A percentile compares a stretch with the other conserved stretches of the same genome.
phyloP scores from a whole-genome alignment of 2,113 vertebrate genomes.

The Speoplatyrhinus poulsoni region DNA sequence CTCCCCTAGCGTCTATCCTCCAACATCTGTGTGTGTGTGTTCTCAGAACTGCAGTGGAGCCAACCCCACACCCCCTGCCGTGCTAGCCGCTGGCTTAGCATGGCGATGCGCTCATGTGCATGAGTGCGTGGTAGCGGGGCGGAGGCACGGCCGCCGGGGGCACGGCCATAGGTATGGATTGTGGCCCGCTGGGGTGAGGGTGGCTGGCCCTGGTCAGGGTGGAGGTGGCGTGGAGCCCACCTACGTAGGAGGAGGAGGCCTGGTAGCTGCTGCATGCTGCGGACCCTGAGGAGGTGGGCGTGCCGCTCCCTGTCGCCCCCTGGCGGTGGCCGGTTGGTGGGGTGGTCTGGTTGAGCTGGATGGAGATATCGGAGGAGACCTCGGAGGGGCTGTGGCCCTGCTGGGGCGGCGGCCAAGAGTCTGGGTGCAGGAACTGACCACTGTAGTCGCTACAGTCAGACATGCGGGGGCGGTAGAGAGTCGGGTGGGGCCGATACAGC shows the following conservation, averaged over 20 bases:
- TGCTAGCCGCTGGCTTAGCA: conserved; percentile 72
- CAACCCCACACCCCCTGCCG: conserved; percentile 17
- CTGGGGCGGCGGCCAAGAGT: conserved; percentile 81
- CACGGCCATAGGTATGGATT: conserved; percentile 61
- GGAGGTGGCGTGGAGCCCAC: conserved; percentile 42
- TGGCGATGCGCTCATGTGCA: conserved; percentile 89
- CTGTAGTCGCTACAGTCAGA: conserved; percentile 93
- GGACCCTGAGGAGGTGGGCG: conserved; percentile 66
- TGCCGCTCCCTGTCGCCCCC: conserved; percentile 47
- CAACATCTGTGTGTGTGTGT: conserved; percentile 8
- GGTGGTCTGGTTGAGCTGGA: conserved; percentile 86
- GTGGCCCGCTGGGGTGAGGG: conserved; percentile 62
- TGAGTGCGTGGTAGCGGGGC: conserved; percentile 85
- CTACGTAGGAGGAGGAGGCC: conserved; percentile 64
- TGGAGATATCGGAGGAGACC: conserved; percentile 88
- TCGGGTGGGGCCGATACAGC: conserved; percentile 86
- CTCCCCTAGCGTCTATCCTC: no score
- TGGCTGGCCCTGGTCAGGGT: conserved; percentile 59
- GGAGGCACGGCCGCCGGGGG: conserved; percentile 78
- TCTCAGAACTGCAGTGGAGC: conserved; percentile 28
- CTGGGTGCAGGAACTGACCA: conserved; percentile 88
- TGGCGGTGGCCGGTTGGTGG: conserved; percentile 50
- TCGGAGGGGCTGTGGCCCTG: conserved; percentile 85
- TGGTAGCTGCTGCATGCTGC: conserved; percentile 67
- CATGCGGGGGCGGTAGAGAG: conserved; percentile 89